Evolutionary conservation across 2,888 invertebrate genomes (phyloP), one percentile per base, ranked within the genome.

Genomic region (Pheosia tremula): DNA sequence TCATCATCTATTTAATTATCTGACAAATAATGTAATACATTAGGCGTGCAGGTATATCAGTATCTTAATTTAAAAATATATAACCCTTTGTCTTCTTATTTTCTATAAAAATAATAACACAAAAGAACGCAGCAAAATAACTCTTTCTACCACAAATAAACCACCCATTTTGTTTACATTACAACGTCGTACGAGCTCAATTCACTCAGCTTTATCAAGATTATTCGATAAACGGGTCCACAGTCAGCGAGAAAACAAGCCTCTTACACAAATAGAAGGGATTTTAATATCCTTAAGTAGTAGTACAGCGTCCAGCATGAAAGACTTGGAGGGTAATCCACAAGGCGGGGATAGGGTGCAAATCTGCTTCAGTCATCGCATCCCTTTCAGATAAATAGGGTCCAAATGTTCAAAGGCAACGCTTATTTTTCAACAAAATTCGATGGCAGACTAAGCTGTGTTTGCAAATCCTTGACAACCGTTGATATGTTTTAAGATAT

Each of bases 281-380:
- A 89, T 92, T 93, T 92, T 93, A 93, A 93, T 93, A 93, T 92
- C 90, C 88, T 87, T 93, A 93, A 93, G 93, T 93, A 93, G 92
- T 89, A 87, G 89, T 91, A 92, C 90, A 84, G 83, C 85, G 87
- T 87, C 84, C 84, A 79, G 82, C 84, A 91, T 91, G 92, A 92
- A 93, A 88, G 91, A 91, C 88, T 91, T 91, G 93, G 93, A 89
- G 92, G 91, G 92, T 93, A 93, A 93, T 93, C 93, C 91, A 84
- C 87, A 85, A 45, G 90, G 86, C 89, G 86, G 72, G 86, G 90
- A 88, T 89, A 89, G 89, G 90, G 88, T 84, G 85, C 86, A 87
- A 91, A 93, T 93, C 93, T 92, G 89, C 87, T 90, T 90, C 84
- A 91, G 90, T 93, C 93, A 93, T 92, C 93, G 89, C 84, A 89